Evolutionary conservation across 2,888 invertebrate species (phyloP).

Genomic region (Eucera pruinosa): DNA sequence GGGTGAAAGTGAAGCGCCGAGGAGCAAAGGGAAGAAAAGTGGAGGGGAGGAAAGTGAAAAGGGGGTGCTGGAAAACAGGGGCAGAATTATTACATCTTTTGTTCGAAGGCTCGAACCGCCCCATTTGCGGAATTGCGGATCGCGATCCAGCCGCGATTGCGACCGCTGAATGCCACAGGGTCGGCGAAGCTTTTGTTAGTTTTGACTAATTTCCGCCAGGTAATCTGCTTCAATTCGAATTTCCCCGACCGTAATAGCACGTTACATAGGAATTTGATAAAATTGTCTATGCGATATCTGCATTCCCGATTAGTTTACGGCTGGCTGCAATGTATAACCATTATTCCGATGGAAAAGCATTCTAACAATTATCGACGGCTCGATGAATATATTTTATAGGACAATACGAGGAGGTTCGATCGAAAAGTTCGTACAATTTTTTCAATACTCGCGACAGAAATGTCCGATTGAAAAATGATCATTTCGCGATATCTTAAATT

Average conservation of each 20-base stretch:
- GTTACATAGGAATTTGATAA: constrained; percentile 52
- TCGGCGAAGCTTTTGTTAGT: constrained; percentile 78
- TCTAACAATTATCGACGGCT: too few species aligned
- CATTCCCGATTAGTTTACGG: constrained; percentile 47
- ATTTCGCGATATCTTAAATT: too few species aligned
- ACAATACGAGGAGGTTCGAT: too few species aligned
- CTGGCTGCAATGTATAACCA: background rate
- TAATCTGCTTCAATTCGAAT: constrained; percentile 78
- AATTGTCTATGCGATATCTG: constrained; percentile 48
- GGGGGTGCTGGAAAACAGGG: constrained; percentile 73
- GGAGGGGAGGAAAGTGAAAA: constrained; percentile 57
- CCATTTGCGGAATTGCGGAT: constrained; percentile 83
- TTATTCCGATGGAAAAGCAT: too few species aligned
- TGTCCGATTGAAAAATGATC: too few species aligned
- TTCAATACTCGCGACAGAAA: too few species aligned
- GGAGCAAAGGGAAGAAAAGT: constrained; percentile 33
- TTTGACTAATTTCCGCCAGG: constrained; percentile 80
- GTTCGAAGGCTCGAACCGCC: constrained; percentile 82
- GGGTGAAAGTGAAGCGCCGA: constrained; percentile 46
- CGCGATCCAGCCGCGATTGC: constrained; percentile 82
- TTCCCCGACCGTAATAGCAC: constrained; percentile 53
- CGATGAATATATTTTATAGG: too few species aligned
- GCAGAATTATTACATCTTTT: constrained; percentile 84
- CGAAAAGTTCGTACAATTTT: too few species aligned
- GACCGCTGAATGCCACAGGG: constrained; percentile 73